A percentile compares a stretch with the other conserved stretches of the same genome.
These are phyloP conservation scores for Chamaetylas fuelleborni DNA, from an alignment of 2,113 vertebrate genomes.

Conservation along the genomic window DNA sequence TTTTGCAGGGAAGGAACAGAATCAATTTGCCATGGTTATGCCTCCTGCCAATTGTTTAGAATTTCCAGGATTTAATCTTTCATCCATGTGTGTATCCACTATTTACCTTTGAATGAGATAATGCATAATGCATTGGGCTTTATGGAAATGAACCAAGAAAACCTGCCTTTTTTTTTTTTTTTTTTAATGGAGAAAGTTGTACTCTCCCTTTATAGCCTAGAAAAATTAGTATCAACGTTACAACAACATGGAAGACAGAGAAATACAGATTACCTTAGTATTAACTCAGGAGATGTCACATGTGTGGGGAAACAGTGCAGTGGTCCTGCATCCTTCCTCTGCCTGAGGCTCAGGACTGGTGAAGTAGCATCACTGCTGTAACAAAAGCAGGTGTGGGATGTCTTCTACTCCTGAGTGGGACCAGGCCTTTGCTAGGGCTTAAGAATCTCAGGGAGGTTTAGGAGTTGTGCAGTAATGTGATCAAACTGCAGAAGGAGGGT, in stretches of 20 bases:
- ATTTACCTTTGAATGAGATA: constrained; percentile 75
- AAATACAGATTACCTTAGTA: background rate
- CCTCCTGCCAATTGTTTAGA: constrained; percentile 77
- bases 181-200: background rate
- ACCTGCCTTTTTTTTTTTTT: background rate
- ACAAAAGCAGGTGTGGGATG: background rate
- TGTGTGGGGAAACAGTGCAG: background rate
- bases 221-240: background rate
- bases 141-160: constrained; percentile 71
- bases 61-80: constrained; percentile 76
- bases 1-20: constrained; percentile 69
- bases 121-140: constrained; percentile 71
- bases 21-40: constrained; percentile 77
- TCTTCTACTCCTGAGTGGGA: background rate
- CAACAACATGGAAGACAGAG: background rate
- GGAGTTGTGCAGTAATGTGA: background rate
- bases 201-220: background rate
- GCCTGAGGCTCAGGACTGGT: background rate
- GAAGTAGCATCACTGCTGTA: background rate
- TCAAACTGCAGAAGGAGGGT: constrained; percentile 36
- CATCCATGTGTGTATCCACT: constrained; percentile 72
- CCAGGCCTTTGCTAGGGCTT: constrained; percentile 17
- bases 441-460: background rate
- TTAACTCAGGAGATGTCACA: background rate
- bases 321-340: background rate